Evolutionary conservation across 2,113 vertebrate species (phyloP), one percentile per base, ranked within the genome.

Genomic region (Ornithorhynchus anatinus): DNA sequence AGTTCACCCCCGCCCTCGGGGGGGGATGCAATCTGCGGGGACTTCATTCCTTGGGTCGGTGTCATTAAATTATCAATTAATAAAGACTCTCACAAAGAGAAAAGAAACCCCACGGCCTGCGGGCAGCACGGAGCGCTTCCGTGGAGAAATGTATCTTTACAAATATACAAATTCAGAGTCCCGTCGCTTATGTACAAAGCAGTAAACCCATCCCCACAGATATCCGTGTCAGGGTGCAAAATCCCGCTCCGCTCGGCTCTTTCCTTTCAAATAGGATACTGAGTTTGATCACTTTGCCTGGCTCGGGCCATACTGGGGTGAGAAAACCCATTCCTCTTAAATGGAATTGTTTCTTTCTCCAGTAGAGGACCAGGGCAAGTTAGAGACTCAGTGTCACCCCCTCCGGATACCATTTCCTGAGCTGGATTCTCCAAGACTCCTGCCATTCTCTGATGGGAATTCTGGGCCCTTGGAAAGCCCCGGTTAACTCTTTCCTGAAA

Each of bases 141-240:
- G 29, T 29, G 52, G 64, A 60, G 35, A 35, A 52, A 42, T 40
- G 69, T 17, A 68, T 66, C 48, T 33, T 47, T 85, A 42, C 81
- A 51, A 54, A 81, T 77, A 59, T 51, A 63, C 66, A 47, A 47
- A 47, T 15, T 57, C 38, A 75, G 50, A 80, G 19, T 72, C 75
- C 60, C 66, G 77, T 42, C 56, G 67, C 85, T 84, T 87, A 87
- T 84, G 81, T 72, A 84, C 68, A 84, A 81, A 81, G 36, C 40
- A 72, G 62, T 75, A 47, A 81, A 54, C 70, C 78, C 67, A 81
- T 77, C 53, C 25, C 48, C 29, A 74, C 25, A 61, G 20, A 58
- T 48, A 35, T 33, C 43, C 53, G 44, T 33, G 42, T 29, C 29
- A 29, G n/a, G n/a, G n/a, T n/a, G n/a, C n/a, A n/a, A n/a, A n/a